A percentile compares a stretch with the other conserved stretches of the same genome.
phyloP scores from a whole-genome alignment of 1,140 invertebrate genomes.

The Monochamus saltuarius region DNA sequence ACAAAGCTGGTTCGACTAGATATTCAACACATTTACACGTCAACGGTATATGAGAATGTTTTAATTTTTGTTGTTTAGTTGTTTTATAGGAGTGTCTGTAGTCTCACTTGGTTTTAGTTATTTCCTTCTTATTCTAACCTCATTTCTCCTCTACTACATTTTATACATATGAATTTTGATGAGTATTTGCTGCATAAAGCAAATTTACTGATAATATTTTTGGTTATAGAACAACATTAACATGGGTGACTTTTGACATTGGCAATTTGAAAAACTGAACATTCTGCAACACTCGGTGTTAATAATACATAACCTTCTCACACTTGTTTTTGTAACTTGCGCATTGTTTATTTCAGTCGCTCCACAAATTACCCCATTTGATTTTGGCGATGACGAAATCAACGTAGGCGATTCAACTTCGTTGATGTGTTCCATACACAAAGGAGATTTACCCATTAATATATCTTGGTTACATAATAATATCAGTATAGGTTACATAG shows the following conservation, averaged over 20 bases:
- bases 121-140: conserved; percentile 14
- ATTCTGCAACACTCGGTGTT: no score
- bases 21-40: conserved; percentile 63
- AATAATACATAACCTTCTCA: no score
- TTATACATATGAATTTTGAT: no score
- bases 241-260: no score
- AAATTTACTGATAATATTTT: conserved; percentile 48
- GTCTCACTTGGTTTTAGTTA: conserved; percentile 5
- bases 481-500: conserved; percentile 37
- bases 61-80: background rate
- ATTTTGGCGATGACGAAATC: conserved; percentile 60
- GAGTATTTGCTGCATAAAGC: no score
- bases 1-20: conserved; percentile 59
- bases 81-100: background rate
- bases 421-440: conserved; percentile 60
- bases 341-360: conserved; percentile 58
- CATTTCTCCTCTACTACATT: conserved; percentile 57
- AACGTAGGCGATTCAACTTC: conserved; percentile 64
- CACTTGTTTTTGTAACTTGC: no score
- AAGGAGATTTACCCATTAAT: conserved; percentile 65
- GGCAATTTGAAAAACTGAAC: no score
- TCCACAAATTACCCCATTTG: conserved; percentile 61
- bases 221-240: no score
- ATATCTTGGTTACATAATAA: conserved; percentile 64
- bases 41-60: conserved; percentile 55